phyloP scores from a whole-genome alignment of 2,113 vertebrate genomes.

The Tenebrosternarchus preto region DNA sequence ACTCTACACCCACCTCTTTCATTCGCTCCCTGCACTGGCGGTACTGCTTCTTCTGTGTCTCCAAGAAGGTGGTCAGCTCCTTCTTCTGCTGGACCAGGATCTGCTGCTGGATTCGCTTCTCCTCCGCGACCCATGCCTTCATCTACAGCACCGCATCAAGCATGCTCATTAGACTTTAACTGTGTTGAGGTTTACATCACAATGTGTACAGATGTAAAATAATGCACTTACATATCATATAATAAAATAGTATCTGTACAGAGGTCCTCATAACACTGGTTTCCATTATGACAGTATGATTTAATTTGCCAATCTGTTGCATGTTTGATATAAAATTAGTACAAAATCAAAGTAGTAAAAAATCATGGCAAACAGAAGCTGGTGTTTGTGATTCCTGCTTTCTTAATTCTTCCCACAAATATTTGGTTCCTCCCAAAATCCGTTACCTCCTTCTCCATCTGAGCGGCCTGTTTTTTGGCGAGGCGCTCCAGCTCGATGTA shows the following conservation, averaged over 20 bases:
- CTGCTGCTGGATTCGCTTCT: conserved; percentile 99
- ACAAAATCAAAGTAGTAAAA: background rate
- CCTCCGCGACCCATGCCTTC: conserved; percentile 89
- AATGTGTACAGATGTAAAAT: too few species aligned
- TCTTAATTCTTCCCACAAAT: background rate
- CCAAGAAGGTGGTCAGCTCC: conserved; percentile 97
- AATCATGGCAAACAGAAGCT: background rate
- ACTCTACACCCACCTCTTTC: conserved; percentile 82
- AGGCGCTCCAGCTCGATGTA: conserved; percentile 99
- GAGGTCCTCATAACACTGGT: background rate
- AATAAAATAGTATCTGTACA: too few species aligned
- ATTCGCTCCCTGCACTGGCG: conserved; percentile 99
- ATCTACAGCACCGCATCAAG: conserved; percentile 71
- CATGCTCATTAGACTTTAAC: background rate
- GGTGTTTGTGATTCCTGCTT: background rate
- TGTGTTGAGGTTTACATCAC: background rate
- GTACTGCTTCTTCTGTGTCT: conserved; percentile 99
- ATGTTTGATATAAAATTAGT: background rate
- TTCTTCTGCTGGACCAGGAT: conserved; percentile 98
- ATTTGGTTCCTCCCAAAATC: conserved; percentile 22
- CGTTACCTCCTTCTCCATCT: conserved; percentile 93
- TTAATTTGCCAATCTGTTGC: background rate
- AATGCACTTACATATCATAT: too few species aligned
- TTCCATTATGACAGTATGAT: background rate
- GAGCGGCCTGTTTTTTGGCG: conserved; percentile 92